Conservation (phyloP, 2,113 vertebrate species). For the Pluvialis apricaria region DNA sequence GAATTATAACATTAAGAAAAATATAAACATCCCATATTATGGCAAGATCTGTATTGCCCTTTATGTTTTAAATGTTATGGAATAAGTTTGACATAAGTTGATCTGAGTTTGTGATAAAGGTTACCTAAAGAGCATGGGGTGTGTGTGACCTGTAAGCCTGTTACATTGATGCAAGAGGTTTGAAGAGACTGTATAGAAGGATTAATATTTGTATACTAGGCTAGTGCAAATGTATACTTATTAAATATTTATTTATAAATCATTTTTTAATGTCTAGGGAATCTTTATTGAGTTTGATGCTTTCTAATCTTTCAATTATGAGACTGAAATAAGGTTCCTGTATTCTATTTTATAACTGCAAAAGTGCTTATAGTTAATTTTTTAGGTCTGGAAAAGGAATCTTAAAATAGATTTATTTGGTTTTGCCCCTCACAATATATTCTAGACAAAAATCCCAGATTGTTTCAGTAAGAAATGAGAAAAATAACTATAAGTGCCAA, state of each 20-base stretch:
- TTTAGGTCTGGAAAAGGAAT: not conserved
- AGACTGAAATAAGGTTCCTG: not conserved
- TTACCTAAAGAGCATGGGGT: conserved; percentile 5
- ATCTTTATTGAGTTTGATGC: not conserved
- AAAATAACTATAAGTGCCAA: not conserved
- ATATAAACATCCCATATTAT: not conserved
- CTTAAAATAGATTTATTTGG: not conserved
- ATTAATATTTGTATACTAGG: not conserved
- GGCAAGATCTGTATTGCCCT: conserved; percentile 21
- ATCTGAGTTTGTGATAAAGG: conserved; percentile 38
- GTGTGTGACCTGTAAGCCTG: conserved; percentile 8
- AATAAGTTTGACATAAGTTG: conserved; percentile 7
- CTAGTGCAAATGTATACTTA: not conserved
- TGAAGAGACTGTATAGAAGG: not conserved
- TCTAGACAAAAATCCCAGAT: not conserved
- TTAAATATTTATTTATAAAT: not conserved
- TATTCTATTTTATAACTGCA: not conserved
- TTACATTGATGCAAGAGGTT: not conserved
- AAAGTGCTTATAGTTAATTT: not conserved
- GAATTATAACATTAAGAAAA: conserved; percentile 6
- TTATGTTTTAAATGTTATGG: conserved; percentile 49
- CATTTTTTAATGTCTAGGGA: not conserved
- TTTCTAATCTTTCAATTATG: not conserved
- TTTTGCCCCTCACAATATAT: not conserved
- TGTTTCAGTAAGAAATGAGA: not conserved